Base-by-base conservation (phyloP, 2,888 invertebrate genomes). In the Cosmopolites sordidus region DNA sequence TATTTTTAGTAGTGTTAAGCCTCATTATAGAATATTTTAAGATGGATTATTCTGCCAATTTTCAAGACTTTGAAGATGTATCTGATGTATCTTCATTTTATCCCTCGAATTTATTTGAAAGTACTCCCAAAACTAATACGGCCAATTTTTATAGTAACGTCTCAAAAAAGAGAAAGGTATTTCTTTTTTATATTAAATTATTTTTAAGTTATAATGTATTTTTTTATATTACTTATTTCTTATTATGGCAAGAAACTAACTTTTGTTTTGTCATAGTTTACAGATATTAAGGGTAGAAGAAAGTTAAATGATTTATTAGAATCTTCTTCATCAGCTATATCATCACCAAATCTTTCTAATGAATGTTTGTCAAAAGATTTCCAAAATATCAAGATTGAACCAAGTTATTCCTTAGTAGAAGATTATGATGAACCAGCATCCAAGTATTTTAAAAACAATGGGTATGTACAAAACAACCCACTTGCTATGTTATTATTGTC, bases 261-360 rank as follows among this genome's bases (percentile, higher is more conserved):
- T n/a, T n/a, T n/a, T n/a, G n/a, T n/a, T n/a, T n/a, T n/a, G n/a
- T n/a, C 8, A 22, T 22, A 22, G 22, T 55, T 54, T 22, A 22
- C 33, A 27, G 56, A 55, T 49, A 53, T 47, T 16, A 45, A 37
- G 12, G 47, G 43, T 9, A 58, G 58, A 44, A 33, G 33, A 33
- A 61, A 59, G 29, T 51, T 62, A 5, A 39, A 42, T 16, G 61
- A 64, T 43, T 56, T 58, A n/a, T 48, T 65, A 12, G 63, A 64
- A 33, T 56, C 61, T 4, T 61, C 55, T 33, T 58, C 63, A 5
- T 50, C 61, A 2, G 58, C 61, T 11, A 63, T 64, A 8, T 58
- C 62, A 57, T 64, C 65, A 58, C 70, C 68, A 1, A 72, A 70
- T 56, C 70, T 70, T 1, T 57, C 70, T 16, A 71, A 71, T 53